Evolutionary conservation across 2,797 vertebrate species (phyloP), one percentile per base, ranked within the genome.

Genomic region (Typhlichthys eigenmanni): DNA sequence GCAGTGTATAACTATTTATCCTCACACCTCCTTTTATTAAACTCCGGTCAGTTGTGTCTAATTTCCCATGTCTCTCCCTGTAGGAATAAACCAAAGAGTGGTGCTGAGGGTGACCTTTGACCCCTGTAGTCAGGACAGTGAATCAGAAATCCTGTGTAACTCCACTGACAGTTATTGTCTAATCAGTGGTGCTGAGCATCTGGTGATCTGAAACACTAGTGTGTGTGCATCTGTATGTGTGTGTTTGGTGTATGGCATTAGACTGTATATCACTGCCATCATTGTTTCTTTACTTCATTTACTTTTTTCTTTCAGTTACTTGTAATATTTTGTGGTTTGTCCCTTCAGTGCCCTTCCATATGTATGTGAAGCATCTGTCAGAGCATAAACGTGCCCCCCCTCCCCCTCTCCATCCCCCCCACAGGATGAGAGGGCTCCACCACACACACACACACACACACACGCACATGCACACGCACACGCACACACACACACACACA

Each of bases 301-400:
- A 38, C 34, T 7, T 34, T 34, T 34, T 34, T 7, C 4, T 5
- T 34, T 47, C 19, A n/a, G 47, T 13, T 47, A 47, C 47, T 9
- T n/a, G 47, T 48, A 48, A 48, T 48, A 48, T 12, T n/a, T 48
- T n/a, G 47, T 48, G 52, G 60, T 58, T 54, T 62, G 46, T 17
- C 54, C 17, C 48, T n/a, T 58, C 19, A 5, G 2, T 50, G 55
- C 17, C 43, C 34, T 52, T 6, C 45, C 51, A 38, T n/a, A 55
- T 71, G 52, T 62, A 46, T 46, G 47, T 56, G 64, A 12, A 77
- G 50, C 59, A 75, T 73, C 71, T 68, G 68, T 78, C 66, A 46
- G 55, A 68, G 68, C 13, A 52, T 80, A 66, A 64, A 75, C 51
- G 56, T 72, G 60, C 0, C 19, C 19, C 17, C 19, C 19, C 19